Evolutionary conservation across 2,797 vertebrate species (phyloP).

Genomic region (Rhabdophis nuchalis): DNA sequence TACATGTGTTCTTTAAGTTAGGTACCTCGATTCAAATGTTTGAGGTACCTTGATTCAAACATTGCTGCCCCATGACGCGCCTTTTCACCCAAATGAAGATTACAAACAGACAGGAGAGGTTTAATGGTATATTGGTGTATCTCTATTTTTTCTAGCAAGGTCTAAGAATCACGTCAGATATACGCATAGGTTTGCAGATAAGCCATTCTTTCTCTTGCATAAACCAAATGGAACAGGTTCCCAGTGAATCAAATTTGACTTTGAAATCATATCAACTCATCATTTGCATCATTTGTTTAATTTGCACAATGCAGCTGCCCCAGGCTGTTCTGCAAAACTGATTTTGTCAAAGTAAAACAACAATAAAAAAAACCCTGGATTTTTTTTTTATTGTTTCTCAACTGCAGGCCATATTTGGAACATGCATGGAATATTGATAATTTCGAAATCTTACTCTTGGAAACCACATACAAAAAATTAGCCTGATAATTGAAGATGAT

Average conservation of each 20-base stretch:
- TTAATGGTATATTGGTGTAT: background rate
- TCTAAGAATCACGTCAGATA: background rate
- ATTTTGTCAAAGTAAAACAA: background rate
- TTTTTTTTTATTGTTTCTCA: background rate
- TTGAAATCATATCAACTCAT: background rate
- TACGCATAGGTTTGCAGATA: background rate
- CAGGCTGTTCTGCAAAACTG: background rate
- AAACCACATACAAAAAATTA: background rate
- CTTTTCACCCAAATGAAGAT: background rate
- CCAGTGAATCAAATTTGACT: conserved; percentile 13
- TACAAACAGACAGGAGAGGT: background rate
- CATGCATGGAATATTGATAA: background rate
- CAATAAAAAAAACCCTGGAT: background rate
- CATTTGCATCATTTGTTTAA: conserved; percentile 7
- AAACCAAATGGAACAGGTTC: background rate
- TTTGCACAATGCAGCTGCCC: conserved; percentile 1
- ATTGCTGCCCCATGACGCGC: background rate
- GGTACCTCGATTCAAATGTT: background rate
- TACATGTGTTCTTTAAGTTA: background rate
- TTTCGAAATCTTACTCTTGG: background rate
- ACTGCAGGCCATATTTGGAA: background rate
- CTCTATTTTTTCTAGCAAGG: background rate
- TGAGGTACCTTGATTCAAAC: background rate
- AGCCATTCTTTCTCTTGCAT: background rate
- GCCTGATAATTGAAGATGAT: conserved; percentile 28